Base-by-base conservation (phyloP, 2,113 vertebrate species). In the Sceloporus tristichus region DNA sequence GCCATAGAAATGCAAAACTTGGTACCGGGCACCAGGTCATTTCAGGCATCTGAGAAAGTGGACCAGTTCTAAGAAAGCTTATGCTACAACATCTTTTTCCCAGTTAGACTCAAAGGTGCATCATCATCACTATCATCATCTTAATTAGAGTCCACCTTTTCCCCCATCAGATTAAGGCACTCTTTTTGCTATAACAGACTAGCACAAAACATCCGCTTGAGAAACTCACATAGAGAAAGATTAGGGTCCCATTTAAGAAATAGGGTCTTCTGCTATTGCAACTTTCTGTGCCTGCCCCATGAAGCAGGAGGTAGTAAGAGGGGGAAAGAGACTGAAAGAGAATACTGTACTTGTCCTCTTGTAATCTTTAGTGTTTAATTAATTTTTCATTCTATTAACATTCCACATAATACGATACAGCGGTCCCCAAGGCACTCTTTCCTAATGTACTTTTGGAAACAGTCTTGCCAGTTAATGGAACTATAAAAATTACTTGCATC, bases 401-500 rank as follows among this genome's bases (percentile, higher is more conserved):
- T 96, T 95, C 94, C 90, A 56, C 91, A 85, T 92, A 93, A 96
- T 92, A 93, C 54, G 80, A 95, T 59, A 90, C 90, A 65, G 38
- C 82, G 85, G 91, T 94, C 96, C 95, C 95, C 74, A 87, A 94
- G 94, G 95, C 94, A 87, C 90, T 95, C 82, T 16, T 65, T 79
- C 91, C 90, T 94, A 95, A 96, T 95, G 95, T 91, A 94, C 95
- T 95, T 96, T 96, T 96, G 93, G 94, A 96, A 97, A 97, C 93
- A 94, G 93, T 95, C 96, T 95, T 93, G 90, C 93, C 93, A 92
- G 92, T 95, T 97, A 96, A 97, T 95, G 94, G 94, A 96, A 96
- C 95, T 90, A 94, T 96, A 96, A 97, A 97, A 97, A 97, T 94
- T 95, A 94, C 93, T 95, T 95, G 88, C 95, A 94, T 86, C 94